phyloP scores from a whole-genome alignment of 2,888 invertebrate species.

The Euplagia quadripunctaria region DNA sequence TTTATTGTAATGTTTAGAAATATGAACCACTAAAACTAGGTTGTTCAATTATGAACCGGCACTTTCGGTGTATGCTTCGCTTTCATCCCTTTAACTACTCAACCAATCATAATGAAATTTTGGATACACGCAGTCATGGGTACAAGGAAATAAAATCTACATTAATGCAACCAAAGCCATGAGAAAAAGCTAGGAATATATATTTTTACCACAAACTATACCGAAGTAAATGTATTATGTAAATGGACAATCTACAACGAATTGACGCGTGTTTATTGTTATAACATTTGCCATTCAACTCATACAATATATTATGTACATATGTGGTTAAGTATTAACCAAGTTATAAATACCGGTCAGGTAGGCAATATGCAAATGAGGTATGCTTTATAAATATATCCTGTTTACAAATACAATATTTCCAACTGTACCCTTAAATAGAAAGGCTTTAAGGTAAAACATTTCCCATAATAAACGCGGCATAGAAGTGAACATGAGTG shows the following conservation, averaged over 20 bases:
- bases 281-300: neutral
- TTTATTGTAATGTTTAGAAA: neutral
- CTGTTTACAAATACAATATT: conserved; percentile 41
- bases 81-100: neutral
- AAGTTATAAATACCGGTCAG: conserved; percentile 29
- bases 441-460: neutral
- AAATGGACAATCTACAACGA: neutral
- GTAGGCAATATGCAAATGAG: conserved; percentile 42
- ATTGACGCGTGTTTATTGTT: neutral
- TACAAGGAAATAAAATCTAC: no score
- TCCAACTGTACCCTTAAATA: conserved; percentile 9
- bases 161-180: neutral
- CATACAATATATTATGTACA: neutral
- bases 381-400: conserved; percentile 26
- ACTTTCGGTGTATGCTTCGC: neutral
- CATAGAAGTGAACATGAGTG: neutral
- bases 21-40: conserved; percentile 5
- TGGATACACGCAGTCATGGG: no score
- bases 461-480: neutral
- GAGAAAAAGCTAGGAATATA: fast-evolving
- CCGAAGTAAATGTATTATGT: neutral
- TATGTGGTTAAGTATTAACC: conserved; percentile 3
- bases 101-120: no score
- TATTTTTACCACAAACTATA: neutral
- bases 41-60: neutral